These are phyloP conservation scores for Lophochroa leadbeateri DNA, from an alignment of 2,113 vertebrate genomes.

Conservation along the genomic window DNA sequence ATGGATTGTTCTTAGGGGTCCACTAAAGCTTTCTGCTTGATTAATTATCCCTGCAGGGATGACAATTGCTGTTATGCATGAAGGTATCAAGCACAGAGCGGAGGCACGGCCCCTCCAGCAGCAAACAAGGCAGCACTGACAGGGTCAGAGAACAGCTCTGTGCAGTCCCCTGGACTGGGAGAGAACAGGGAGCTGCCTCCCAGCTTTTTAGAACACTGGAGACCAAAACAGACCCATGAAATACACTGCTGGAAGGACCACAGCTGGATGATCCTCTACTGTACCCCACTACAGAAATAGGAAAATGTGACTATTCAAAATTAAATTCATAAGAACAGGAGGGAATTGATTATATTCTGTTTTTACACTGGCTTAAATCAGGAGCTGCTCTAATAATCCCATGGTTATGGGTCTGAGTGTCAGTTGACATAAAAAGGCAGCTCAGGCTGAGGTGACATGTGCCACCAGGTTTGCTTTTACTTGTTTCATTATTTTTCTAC, in stretches of 20 bases:
- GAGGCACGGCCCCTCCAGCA: background rate
- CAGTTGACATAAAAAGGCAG: background rate
- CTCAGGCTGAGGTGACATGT: background rate
- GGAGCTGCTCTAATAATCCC: background rate
- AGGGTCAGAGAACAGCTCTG: background rate
- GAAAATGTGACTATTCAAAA: background rate
- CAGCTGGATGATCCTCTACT: background rate
- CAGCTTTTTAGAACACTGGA: background rate
- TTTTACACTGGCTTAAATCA: background rate
- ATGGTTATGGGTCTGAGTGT: background rate
- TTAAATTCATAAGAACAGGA: background rate
- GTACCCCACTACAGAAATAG: background rate
- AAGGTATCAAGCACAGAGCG: background rate
- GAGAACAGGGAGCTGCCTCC: background rate
- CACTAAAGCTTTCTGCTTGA: conserved; percentile 26
- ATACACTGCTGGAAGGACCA: background rate
- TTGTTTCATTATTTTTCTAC: background rate
- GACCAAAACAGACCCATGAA: background rate
- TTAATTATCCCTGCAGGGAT: conserved; percentile 16
- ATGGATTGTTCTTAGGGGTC: conserved; percentile 15
- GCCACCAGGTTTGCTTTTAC: background rate
- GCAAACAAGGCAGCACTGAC: background rate
- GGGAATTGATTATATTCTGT: background rate
- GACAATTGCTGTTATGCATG: conserved; percentile 40
- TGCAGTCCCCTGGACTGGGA: background rate